These are phyloP conservation scores for Strigamia transsilvanica DNA, from an alignment of 2,888 invertebrate species.

Conservation along the genomic window DNA sequence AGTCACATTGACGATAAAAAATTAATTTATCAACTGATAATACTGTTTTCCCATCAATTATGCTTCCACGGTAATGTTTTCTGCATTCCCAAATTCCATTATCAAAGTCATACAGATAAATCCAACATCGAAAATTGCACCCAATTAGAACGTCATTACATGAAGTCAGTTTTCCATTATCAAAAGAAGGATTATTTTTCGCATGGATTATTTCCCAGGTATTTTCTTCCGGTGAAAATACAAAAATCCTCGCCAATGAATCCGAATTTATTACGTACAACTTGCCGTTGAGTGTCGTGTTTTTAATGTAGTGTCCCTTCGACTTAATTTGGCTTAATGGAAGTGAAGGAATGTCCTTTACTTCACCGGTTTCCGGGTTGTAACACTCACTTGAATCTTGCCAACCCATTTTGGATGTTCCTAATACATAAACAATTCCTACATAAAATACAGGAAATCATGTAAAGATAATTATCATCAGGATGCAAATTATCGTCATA, in stretches of 20 bases:
- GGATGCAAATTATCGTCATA: not conserved
- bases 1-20: not conserved
- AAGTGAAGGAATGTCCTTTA: not conserved
- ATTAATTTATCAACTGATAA: not conserved
- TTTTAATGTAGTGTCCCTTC: constrained; percentile 7
- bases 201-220: not conserved
- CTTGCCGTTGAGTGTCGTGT: not conserved
- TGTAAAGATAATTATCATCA: not conserved
- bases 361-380: constrained; percentile 3
- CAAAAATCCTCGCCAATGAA: constrained; percentile 15
- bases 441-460: not conserved
- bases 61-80: not conserved
- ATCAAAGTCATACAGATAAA: not conserved
- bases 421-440: constrained; percentile 33
- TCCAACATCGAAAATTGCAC: not conserved
- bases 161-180: not conserved
- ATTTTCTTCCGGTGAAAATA: constrained; percentile 14
- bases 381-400: constrained; percentile 22
- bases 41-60: constrained; percentile 22
- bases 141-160: not conserved
- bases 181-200: constrained; percentile 5
- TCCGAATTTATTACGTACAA: constrained; percentile 9
- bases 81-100: not conserved
- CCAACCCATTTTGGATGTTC: constrained; percentile 3
- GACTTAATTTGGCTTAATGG: not conserved